These are phyloP conservation scores for Hyposoter didymator DNA, from an alignment of 2,888 invertebrate genomes.

Conservation along the genomic window DNA sequence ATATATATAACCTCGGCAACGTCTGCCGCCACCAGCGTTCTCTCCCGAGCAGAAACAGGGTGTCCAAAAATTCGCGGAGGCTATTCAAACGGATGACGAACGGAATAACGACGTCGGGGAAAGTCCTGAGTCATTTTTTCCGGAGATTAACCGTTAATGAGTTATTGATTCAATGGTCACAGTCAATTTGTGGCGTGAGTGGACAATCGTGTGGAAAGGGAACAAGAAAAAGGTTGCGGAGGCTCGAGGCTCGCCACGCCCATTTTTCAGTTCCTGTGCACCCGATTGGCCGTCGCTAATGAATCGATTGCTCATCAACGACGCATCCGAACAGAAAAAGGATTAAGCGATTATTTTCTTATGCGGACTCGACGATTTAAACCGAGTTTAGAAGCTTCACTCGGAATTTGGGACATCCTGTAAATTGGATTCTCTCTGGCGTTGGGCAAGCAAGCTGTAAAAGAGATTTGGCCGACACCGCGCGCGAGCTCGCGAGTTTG, in stretches of 20 bases:
- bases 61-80: neutral
- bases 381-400: neutral
- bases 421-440: slow-evolving; percentile 65
- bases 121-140: neutral
- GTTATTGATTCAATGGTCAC: neutral
- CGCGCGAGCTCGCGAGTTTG: slow-evolving; percentile 49
- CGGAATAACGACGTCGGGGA: neutral
- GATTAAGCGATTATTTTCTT: neutral
- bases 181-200: neutral
- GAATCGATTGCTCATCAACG: neutral
- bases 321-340: neutral
- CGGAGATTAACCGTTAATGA: neutral
- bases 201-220: neutral
- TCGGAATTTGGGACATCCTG: neutral
- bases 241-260: neutral
- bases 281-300: neutral
- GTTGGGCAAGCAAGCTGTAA: slow-evolving; percentile 66
- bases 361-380: neutral
- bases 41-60: neutral
- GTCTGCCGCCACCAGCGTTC: slow-evolving; percentile 1
- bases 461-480: slow-evolving; percentile 74
- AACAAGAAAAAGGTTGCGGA: neutral
- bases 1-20: slow-evolving; percentile 18
- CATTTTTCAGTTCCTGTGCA: neutral
- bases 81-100: neutral